Percentiles rank a stretch among this genome's conserved stretches.
Evolutionary conservation across 2,113 vertebrate genomes (phyloP).

Genomic region (Conger conger): DNA sequence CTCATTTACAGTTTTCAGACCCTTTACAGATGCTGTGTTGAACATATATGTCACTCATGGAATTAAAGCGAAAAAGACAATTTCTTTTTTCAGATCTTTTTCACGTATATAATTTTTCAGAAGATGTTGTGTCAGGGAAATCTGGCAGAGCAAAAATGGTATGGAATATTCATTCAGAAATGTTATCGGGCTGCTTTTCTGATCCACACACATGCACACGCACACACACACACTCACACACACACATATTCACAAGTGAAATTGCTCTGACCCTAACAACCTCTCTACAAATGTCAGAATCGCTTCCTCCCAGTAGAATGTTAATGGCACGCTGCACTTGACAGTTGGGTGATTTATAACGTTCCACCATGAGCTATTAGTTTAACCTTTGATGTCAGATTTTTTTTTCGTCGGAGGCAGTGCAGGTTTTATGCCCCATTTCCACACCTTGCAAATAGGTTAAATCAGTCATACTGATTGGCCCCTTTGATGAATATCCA

Average conservation of each 20-base stretch:
- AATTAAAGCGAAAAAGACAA: neutral
- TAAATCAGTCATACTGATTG: constrained; percentile 13
- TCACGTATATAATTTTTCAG: neutral
- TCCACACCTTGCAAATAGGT: constrained; percentile 3
- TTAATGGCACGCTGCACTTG: constrained; percentile 15
- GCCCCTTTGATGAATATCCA: constrained; percentile 18
- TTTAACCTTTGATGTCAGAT: constrained; percentile 32
- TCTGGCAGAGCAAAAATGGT: neutral
- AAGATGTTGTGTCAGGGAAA: neutral
- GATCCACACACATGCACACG: neutral
- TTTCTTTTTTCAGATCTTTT: neutral
- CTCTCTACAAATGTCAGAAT: neutral
- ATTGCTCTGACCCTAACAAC: constrained; percentile 1
- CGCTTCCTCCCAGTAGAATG: constrained; percentile 20
- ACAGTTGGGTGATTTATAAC: constrained; percentile 27
- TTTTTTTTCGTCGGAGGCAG: neutral
- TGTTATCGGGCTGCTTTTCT: neutral
- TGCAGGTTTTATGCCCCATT: neutral
- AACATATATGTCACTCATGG: neutral
- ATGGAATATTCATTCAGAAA: neutral
- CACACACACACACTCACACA: too few species aligned
- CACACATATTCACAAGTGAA: constrained; percentile 1
- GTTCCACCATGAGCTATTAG: constrained; percentile 21
- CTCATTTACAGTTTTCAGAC: neutral
- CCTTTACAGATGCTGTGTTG: neutral